Evolutionary conservation across 2,113 vertebrate species (phyloP).

Genomic region (Pygoscelis antarcticus): DNA sequence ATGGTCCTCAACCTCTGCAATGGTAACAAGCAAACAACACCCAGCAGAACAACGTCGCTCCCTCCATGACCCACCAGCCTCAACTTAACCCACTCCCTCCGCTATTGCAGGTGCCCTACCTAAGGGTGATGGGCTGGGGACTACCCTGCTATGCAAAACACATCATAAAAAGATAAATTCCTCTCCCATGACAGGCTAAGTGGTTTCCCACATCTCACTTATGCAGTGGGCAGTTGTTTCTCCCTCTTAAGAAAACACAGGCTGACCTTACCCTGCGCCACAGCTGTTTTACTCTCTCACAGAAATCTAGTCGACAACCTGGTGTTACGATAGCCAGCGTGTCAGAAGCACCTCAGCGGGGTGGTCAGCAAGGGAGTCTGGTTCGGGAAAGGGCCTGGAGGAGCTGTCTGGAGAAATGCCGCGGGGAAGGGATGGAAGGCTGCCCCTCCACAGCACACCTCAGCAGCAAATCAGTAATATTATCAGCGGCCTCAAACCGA

Average conservation of each 20-base stretch:
- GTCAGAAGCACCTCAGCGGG: background rate
- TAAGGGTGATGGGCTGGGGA: background rate
- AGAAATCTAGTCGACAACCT: fast-evolving
- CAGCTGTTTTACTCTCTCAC: background rate
- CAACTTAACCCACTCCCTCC: background rate
- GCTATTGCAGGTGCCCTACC: fast-evolving
- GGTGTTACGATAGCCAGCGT: fast-evolving
- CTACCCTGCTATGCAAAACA: background rate
- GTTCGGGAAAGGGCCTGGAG: background rate
- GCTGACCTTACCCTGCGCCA: fast-evolving
- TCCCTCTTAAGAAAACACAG: background rate
- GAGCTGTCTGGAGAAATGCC: fast-evolving
- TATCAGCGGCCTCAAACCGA: fast-evolving
- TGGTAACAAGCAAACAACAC: background rate
- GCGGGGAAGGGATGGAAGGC: background rate
- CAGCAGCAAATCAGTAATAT: fast-evolving
- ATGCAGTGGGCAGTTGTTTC: fast-evolving
- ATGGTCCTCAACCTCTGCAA: background rate
- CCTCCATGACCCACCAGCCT: background rate
- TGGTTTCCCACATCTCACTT: fast-evolving
- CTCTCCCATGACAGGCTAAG: fast-evolving
- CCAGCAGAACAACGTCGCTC: background rate
- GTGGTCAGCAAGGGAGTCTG: fast-evolving
- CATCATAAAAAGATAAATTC: fast-evolving
- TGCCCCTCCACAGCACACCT: background rate